Percentiles rank a stretch among this genome's conserved stretches.
phyloP scores from a whole-genome alignment of 2,797 vertebrate genomes.

The Crax fasciolata region DNA sequence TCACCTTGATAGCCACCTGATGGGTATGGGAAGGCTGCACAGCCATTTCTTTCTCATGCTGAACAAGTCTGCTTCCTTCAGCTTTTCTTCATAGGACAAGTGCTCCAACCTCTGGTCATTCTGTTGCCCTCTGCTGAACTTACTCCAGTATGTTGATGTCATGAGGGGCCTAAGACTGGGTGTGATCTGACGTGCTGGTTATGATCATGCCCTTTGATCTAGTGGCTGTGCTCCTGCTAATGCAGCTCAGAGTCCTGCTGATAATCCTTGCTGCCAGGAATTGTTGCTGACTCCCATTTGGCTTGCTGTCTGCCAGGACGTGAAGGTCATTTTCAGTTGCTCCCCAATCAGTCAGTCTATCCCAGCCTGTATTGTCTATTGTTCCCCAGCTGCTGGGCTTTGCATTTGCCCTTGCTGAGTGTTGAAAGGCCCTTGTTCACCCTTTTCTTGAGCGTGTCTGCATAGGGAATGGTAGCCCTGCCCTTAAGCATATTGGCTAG shows the following conservation, averaged over 20 bases:
- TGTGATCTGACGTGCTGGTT: not conserved
- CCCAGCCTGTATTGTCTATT: not conserved
- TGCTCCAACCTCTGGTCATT: not conserved
- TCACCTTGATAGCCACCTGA: not conserved
- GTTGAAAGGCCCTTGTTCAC: not conserved
- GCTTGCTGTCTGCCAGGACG: not conserved
- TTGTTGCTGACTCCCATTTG: fast-evolving
- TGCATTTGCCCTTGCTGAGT: not conserved
- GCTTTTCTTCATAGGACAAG: not conserved
- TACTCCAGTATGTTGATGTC: not conserved
- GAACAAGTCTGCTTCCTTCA: not conserved
- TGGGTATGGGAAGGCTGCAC: not conserved
- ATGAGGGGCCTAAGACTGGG: not conserved
- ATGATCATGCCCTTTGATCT: not conserved
- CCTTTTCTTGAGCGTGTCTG: not conserved
- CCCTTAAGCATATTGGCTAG: fast-evolving
- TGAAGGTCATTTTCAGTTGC: not conserved
- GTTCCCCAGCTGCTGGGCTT: not conserved
- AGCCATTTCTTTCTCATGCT: not conserved
- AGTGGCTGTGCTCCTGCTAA: not conserved
- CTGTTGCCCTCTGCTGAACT: not conserved
- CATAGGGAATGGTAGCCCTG: not conserved
- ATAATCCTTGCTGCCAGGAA: not conserved
- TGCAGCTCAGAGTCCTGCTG: fast-evolving
- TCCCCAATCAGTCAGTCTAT: not conserved